phyloP scores from a whole-genome alignment of 35 echinoderm and acorn worm genomes.

The Heliocidaris erythrogramma region DNA sequence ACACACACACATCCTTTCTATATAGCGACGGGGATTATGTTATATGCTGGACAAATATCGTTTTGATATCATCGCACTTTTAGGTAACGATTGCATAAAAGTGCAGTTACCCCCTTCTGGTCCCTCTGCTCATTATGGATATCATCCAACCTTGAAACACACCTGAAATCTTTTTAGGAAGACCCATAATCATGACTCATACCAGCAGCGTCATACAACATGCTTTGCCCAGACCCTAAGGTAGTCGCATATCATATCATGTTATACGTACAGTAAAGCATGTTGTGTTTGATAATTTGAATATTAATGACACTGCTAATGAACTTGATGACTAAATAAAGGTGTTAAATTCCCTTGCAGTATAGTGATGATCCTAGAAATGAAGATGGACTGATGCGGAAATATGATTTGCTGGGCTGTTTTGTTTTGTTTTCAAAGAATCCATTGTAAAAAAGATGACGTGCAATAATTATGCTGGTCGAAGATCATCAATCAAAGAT shows the following conservation, averaged over 20 bases:
- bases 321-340: not conserved
- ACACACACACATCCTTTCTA: no score
- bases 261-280: not conserved
- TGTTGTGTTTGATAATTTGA: not conserved
- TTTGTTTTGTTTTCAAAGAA: no score
- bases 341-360: not conserved
- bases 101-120: not conserved
- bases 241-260: not conserved
- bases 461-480: no score
- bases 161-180: constrained; percentile 17
- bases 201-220: not conserved
- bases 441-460: not conserved
- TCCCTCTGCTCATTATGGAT: not conserved
- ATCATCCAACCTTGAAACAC: constrained; percentile 16
- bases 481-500: no score
- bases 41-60: not conserved
- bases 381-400: not conserved
- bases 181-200: constrained; percentile 9
- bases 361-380: not conserved
- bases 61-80: not conserved
- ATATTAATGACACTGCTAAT: not conserved
- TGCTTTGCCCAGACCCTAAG: not conserved
- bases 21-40: no score
- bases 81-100: not conserved
- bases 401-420: not conserved